Conservation (phyloP, 2,113 vertebrate species). For the Platysteira castanea region DNA sequence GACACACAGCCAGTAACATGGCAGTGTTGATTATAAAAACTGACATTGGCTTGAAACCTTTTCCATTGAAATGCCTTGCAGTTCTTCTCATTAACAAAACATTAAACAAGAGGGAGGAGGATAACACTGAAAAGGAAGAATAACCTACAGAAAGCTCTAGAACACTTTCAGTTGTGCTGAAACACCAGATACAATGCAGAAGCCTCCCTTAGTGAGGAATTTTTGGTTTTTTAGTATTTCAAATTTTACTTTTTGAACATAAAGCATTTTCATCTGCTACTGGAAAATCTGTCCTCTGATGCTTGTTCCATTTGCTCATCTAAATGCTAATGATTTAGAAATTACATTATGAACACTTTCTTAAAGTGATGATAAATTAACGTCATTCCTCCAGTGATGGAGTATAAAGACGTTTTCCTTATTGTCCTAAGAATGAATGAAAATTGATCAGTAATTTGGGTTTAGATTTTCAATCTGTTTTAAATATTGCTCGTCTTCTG, state of each 20-base stretch:
- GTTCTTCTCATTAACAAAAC: not conserved
- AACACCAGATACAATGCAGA: not conserved
- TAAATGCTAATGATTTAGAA: constrained; percentile 12
- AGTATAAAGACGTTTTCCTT: not conserved
- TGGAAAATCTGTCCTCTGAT: not conserved
- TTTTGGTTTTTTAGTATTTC: not conserved
- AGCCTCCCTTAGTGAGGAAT: not conserved
- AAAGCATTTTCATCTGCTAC: not conserved
- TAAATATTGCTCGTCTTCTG: not conserved
- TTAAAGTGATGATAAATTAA: not conserved
- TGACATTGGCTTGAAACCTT: not conserved
- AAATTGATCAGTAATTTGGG: not conserved
- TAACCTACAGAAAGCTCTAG: not conserved
- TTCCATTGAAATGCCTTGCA: not conserved
- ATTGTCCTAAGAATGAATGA: not conserved
- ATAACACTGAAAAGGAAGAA: not conserved
- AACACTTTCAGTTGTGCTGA: not conserved
- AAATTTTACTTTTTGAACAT: not conserved
- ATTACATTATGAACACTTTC: not conserved
- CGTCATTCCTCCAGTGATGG: not conserved
- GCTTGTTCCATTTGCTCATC: not conserved
- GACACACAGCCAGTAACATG: not conserved
- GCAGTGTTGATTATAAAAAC: not conserved
- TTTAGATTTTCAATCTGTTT: not conserved
- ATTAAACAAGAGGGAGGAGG: not conserved